These are phyloP conservation scores for Hippasteria phrygiana DNA, from an alignment of 53 echinoderm and acorn worm genomes.

Conservation along the genomic window DNA sequence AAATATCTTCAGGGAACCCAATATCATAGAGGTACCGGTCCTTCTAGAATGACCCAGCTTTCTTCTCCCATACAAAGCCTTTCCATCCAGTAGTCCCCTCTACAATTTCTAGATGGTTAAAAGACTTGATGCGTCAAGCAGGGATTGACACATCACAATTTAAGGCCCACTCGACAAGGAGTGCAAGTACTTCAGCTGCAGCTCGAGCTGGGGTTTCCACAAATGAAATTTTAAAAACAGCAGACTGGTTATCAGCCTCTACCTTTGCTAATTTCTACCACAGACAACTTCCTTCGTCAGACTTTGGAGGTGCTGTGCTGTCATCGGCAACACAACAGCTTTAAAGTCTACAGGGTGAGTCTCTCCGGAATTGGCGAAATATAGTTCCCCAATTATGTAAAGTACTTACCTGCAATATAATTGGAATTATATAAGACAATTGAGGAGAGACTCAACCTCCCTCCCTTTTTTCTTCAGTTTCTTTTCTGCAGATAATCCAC, in stretches of 20 bases:
- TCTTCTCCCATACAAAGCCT: conserved; percentile 23
- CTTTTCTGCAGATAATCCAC: background rate
- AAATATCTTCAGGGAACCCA: background rate
- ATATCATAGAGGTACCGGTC: background rate
- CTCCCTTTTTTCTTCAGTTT: conserved; percentile 8
- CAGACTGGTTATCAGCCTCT: conserved; percentile 16
- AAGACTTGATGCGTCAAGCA: background rate
- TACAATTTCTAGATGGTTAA: conserved; percentile 37
- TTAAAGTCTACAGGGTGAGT: conserved; percentile 39
- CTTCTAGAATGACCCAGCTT: conserved; percentile 5
- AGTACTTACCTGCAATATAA: conserved; percentile 42
- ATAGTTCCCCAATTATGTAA: conserved; percentile 31
- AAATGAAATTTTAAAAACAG: conserved; percentile 13
- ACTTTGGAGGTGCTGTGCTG: conserved; percentile 20
- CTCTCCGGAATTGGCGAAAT: conserved; percentile 4
- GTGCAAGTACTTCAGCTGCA: conserved; percentile 34
- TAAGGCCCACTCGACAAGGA: conserved; percentile 31
- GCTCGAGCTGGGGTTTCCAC: conserved; percentile 5
- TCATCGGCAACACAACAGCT: conserved; percentile 2
- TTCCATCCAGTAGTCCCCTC: conserved; percentile 29
- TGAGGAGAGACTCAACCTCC: too few relatives aligned
- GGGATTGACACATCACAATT: conserved; percentile 14
- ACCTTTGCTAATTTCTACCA: conserved; percentile 40
- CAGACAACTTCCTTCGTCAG: background rate
- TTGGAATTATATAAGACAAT: too few relatives aligned